Evolutionary conservation across 2,113 vertebrate genomes (phyloP).

Genomic region (Tragelaphus scriptus): DNA sequence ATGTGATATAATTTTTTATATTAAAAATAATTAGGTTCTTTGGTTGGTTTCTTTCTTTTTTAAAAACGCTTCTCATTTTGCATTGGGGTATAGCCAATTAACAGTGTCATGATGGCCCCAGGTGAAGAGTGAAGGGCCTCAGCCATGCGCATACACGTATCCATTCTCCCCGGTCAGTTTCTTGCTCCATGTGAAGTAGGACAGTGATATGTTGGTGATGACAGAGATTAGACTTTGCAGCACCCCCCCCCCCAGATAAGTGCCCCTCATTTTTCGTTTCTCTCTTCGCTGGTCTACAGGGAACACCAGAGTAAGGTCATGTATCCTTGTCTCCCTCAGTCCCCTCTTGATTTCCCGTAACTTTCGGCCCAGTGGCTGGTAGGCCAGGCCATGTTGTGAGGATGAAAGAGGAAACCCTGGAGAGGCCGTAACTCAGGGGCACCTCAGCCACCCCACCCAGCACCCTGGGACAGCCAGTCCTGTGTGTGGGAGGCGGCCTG

Average conservation of each 20-base stretch:
- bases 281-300: neutral
- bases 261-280: neutral
- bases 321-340: fast-evolving
- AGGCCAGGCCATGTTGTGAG: neutral
- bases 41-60: neutral
- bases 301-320: no score
- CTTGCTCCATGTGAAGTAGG: neutral
- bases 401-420: neutral
- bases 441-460: neutral
- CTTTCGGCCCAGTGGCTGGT: neutral
- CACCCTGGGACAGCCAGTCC: neutral
- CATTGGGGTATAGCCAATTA: neutral
- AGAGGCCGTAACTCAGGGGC: neutral
- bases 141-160: neutral
- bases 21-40: neutral
- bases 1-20: neutral
- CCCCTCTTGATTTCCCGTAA: neutral
- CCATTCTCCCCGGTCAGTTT: neutral
- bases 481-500: neutral
- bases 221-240: neutral
- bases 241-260: neutral
- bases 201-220: neutral
- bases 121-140: neutral
- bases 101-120: neutral
- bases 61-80: neutral